These are phyloP conservation scores for Lissonota sp. DNA, from an alignment of 2,888 invertebrate species.

Conservation along the genomic window DNA sequence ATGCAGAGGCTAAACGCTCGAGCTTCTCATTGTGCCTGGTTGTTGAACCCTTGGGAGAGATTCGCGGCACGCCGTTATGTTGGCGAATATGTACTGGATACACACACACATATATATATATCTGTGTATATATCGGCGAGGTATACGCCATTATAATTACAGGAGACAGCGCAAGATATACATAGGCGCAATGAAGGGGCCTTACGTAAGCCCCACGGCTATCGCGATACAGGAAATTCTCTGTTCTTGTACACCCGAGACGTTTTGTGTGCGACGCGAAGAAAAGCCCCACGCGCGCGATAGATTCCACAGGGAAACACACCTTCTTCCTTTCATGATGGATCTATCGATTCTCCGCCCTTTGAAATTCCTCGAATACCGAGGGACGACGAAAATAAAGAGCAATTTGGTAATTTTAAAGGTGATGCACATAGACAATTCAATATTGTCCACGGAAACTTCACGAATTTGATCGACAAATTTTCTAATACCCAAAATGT, in stretches of 20 bases:
- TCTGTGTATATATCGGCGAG: conserved; percentile 14
- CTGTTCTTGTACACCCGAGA: conserved; percentile 36
- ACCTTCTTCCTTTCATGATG: conserved; percentile 7
- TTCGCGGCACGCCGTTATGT: conserved; percentile 67
- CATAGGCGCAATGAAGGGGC: conserved; percentile 34
- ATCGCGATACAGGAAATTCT: conserved; percentile 33
- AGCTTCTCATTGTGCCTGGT: conserved; percentile 78
- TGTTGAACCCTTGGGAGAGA: conserved; percentile 79
- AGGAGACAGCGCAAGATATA: conserved; percentile 49
- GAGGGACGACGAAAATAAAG: too few relatives aligned
- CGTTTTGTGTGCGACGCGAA: neutral
- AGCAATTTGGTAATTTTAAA: too few relatives aligned
- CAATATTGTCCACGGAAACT: too few relatives aligned
- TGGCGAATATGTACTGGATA: conserved; percentile 50
- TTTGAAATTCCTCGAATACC: too few relatives aligned
- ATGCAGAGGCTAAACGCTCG: conserved; percentile 49
- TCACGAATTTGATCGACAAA: too few relatives aligned
- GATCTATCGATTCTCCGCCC: too few relatives aligned
- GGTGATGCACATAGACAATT: too few relatives aligned
- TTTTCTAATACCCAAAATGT: too few relatives aligned
- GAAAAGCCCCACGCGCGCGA: conserved; percentile 8
- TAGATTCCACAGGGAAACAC: conserved; percentile 42
- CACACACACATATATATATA: conserved; percentile 11
- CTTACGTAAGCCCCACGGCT: conserved; percentile 49
- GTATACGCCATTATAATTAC: conserved; percentile 58